Evolutionary conservation across 2,888 invertebrate species (phyloP), one percentile per base, ranked within the genome.

Genomic region (Dromius quadrimaculatus): DNA sequence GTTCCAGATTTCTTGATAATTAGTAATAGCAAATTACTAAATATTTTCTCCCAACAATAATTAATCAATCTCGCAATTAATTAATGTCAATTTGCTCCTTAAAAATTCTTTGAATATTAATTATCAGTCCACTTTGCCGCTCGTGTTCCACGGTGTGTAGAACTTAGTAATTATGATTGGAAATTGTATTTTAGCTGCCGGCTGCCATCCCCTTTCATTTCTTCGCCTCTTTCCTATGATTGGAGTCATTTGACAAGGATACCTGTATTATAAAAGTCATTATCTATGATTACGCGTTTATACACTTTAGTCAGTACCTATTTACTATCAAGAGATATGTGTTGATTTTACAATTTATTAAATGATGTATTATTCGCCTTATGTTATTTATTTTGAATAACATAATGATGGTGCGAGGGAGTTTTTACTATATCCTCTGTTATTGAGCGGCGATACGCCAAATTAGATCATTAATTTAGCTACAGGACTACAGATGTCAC

Each of bases 171-270:
- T 77, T 77, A 76, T 77, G 77, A 77, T 76, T 77, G 77, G 75
- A 76, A 76, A 77, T 76, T 77, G 77, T 74, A 76, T 76, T 77
- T 76, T 74, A 74, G 76, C 77, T 76, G 76, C 76, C 62, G 62
- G 41, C 62, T 61, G 9, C 32, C n/a, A 1, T 15, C 15, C 62
- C 17, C 4, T 1, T n/a, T n/a, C n/a, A n/a, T n/a, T n/a, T n/a
- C n/a, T n/a, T 5, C 23, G 9, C 28, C 59, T 34, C 68, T 34
- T 23, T 17, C 50, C 41, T 8, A 9, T 50, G 4, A 45, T 5
- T n/a, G n/a, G 11, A 64, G 66, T 69, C 73, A 73, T 76, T 76
- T 77, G 77, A 77, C 77, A 77, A 76, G 74, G 75, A 76, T 76
- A 77, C 76, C 74, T 74, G 72, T 70, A 76, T 77, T 77, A 77